Percentiles rank a stretch among this genome's conserved stretches.
These are phyloP conservation scores for Bradypodion ventrale DNA, from an alignment of 2,797 vertebrate species.

Conservation along the genomic window DNA sequence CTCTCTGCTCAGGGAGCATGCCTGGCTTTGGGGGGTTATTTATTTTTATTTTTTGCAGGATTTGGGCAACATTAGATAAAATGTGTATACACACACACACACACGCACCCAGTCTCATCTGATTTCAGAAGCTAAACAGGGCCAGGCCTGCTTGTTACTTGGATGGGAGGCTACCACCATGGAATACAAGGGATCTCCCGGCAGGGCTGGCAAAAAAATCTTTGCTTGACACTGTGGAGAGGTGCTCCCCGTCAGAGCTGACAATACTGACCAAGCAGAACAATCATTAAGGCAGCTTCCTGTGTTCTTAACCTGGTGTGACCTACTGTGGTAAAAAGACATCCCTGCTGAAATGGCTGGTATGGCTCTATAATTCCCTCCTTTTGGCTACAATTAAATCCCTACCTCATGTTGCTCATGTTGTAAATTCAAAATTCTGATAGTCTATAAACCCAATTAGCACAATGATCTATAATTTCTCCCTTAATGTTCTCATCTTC, in stretches of 20 bases:
- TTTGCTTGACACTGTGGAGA: too few relatives aligned
- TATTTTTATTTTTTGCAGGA: not conserved
- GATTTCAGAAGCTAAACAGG: too few relatives aligned
- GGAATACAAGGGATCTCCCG: too few relatives aligned
- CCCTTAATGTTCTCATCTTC: constrained; percentile 36
- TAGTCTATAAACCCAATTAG: not conserved
- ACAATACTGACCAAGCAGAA: too few relatives aligned
- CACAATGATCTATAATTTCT: constrained; percentile 31
- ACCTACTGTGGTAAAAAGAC: not conserved
- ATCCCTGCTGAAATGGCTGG: not conserved
- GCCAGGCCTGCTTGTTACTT: too few relatives aligned
- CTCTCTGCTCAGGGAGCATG: not conserved
- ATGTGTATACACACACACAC: too few relatives aligned
- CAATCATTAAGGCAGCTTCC: too few relatives aligned
- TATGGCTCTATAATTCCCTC: not conserved
- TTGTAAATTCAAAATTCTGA: not conserved
- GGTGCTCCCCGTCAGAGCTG: too few relatives aligned
- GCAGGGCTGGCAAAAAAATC: too few relatives aligned
- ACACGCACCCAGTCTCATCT: too few relatives aligned
- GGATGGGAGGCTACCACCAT: too few relatives aligned
- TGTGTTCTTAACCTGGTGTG: not conserved
- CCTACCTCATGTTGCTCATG: not conserved
- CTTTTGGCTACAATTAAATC: not conserved
- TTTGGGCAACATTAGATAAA: too few relatives aligned
- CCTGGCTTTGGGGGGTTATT: not conserved